phyloP scores from a whole-genome alignment of 2,888 invertebrate species.

The Ptilodon capucinus region DNA sequence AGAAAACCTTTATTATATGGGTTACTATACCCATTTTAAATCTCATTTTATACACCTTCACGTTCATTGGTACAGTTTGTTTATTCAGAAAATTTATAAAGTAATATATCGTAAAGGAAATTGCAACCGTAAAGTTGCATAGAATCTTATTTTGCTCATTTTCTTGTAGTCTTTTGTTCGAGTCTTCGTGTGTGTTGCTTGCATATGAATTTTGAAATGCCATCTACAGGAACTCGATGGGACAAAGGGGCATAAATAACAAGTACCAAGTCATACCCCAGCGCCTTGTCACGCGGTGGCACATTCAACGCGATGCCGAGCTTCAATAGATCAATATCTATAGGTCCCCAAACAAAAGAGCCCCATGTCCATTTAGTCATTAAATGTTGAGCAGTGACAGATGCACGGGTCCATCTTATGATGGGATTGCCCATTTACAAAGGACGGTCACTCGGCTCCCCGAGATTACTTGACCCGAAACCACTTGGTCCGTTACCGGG shows the following conservation, averaged over 20 bases:
- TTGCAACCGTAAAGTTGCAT: too few species aligned
- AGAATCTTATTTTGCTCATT: too few species aligned
- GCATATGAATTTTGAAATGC: background rate
- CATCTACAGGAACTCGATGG: background rate
- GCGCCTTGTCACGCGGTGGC: background rate
- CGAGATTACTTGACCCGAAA: slow-evolving; percentile 1
- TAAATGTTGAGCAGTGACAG: slow-evolving; percentile 1
- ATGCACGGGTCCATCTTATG: background rate
- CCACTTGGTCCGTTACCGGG: background rate
- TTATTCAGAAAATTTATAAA: too few species aligned
- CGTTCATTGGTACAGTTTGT: too few species aligned
- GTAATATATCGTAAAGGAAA: too few species aligned
- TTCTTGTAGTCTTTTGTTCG: too few species aligned
- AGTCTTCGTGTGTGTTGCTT: too few species aligned
- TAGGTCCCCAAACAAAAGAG: background rate
- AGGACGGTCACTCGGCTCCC: background rate
- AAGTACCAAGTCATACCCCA: background rate
- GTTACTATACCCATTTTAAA: too few species aligned
- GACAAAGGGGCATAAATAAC: background rate
- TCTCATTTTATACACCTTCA: too few species aligned
- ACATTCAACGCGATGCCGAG: background rate
- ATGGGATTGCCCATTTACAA: background rate
- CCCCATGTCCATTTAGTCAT: background rate
- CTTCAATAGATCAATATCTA: background rate
- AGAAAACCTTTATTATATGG: too few species aligned